These are phyloP conservation scores for Limnodromus scolopaceus DNA, from an alignment of 2,797 vertebrate species.

Conservation along the genomic window DNA sequence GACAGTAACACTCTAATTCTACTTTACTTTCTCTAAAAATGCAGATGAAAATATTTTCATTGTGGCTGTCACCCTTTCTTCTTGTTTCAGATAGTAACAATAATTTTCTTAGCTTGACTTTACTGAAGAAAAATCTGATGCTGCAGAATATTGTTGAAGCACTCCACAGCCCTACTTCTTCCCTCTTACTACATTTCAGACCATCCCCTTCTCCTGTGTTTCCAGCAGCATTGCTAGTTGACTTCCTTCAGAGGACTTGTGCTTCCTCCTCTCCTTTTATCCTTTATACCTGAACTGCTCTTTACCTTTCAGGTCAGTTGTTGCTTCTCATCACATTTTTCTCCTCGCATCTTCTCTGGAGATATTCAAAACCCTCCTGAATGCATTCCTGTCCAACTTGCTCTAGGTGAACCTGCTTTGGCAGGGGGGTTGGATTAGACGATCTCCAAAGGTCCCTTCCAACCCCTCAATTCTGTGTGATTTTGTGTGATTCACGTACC, in stretches of 20 bases:
- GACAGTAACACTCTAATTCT: neutral
- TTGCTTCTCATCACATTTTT: neutral
- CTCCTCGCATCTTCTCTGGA: neutral
- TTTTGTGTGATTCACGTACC: neutral
- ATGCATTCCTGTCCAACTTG: neutral
- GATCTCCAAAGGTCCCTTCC: neutral
- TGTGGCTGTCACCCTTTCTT: neutral
- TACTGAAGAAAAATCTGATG: neutral
- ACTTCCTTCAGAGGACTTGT: neutral
- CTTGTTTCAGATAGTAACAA: neutral
- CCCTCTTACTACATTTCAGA: neutral
- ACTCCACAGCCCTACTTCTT: neutral
- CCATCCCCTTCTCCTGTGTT: neutral
- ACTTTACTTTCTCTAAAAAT: neutral
- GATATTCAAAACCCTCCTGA: neutral
- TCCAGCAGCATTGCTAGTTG: neutral
- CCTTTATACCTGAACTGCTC: no score
- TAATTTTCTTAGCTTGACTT: neutral
- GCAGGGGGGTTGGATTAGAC: neutral
- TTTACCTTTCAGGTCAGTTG: neutral
- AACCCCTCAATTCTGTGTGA: no score
- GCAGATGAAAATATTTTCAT: neutral
- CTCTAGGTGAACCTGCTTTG: neutral
- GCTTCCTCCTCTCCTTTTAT: neutral
- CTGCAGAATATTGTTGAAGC: neutral